Percentiles rank a stretch among this genome's conserved stretches.
Evolutionary conservation across 2,113 vertebrate genomes (phyloP).

Genomic region (Oryzias celebensis): DNA sequence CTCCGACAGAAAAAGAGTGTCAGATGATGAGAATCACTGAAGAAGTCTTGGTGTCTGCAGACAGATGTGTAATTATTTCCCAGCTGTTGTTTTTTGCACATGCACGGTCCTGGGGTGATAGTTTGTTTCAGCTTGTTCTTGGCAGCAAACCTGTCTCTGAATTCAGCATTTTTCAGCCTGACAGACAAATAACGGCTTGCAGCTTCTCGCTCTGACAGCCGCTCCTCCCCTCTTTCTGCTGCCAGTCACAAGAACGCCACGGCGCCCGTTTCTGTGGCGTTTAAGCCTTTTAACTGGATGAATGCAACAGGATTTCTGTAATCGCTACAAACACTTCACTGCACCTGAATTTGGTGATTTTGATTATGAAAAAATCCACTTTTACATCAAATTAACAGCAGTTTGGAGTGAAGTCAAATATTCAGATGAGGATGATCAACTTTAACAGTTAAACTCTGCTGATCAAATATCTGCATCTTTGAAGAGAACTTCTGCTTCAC

Average conservation of each 20-base stretch:
- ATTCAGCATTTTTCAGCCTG: slow-evolving; percentile 38
- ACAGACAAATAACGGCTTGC: slow-evolving; percentile 36
- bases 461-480: too few relatives aligned
- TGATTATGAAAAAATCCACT: too few relatives aligned
- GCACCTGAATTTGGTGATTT: too few relatives aligned
- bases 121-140: slow-evolving; percentile 35
- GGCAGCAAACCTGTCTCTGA: slow-evolving; percentile 27
- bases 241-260: slow-evolving; percentile 5
- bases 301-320: too few relatives aligned
- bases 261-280: background rate
- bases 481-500: too few relatives aligned
- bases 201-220: slow-evolving; percentile 40
- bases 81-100: slow-evolving; percentile 49
- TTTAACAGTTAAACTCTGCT: too few relatives aligned
- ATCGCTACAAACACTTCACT: too few relatives aligned
- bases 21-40: background rate
- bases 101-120: slow-evolving; percentile 36
- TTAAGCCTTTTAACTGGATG: too few relatives aligned
- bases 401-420: too few relatives aligned
- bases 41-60: slow-evolving; percentile 4
- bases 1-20: background rate
- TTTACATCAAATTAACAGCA: too few relatives aligned
- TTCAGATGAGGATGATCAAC: too few relatives aligned
- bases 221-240: slow-evolving; percentile 39
- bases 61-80: slow-evolving; percentile 43